Base-by-base conservation (phyloP, 2,888 invertebrate genomes). In the Gibbula magus region DNA sequence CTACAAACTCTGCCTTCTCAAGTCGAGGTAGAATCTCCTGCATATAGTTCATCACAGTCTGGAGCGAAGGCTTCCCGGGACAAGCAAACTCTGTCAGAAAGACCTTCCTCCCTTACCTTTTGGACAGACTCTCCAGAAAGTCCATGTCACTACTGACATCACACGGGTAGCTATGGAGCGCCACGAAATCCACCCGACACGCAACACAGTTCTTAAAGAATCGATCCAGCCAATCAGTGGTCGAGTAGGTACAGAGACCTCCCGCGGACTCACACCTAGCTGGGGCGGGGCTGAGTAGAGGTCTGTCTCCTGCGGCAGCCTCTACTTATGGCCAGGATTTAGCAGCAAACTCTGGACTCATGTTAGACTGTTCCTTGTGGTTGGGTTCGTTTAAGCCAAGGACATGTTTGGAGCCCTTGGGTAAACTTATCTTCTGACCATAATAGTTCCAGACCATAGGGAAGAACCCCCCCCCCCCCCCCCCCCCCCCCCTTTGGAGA, bases 331-430 rank as follows among this genome's bases (percentile, higher is more conserved):
- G 78, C 87, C 87, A 87, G 18, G 82, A 74, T 5, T 5, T 18
- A 7, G 86, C 87, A 1, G 86, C 87, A 25, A 78, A 79, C 45
- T 81, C 76, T 0, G 87, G 82, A 0, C 82, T 81, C 75, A 87
- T 56, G 75, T 85, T 83, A 10, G 86, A 82, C 78, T 87, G 86
- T 5, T 77, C 77, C 5, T 78, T 22, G 78, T 82, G 81, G 78
- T 88, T 88, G 45, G 88, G 88, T 79, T 88, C 88, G 56, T 88
- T 88, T 78, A 85, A 88, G 8, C 85, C 83, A 1, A 88, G 81
- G 22, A 88, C 77, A 66, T 81, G 80, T 18, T 80, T 53, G 0
- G 88, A 39, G 35, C 83, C 73, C 7, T 78, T 54, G 18, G 82
- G 81, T 35, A 86, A 20, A 45, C 73, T 77, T 18, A 82, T 61